A percentile compares a stretch with the other conserved stretches of the same genome.
Conservation (phyloP, 1,140 invertebrate genomes). For the Microplitis demolitor region DNA sequence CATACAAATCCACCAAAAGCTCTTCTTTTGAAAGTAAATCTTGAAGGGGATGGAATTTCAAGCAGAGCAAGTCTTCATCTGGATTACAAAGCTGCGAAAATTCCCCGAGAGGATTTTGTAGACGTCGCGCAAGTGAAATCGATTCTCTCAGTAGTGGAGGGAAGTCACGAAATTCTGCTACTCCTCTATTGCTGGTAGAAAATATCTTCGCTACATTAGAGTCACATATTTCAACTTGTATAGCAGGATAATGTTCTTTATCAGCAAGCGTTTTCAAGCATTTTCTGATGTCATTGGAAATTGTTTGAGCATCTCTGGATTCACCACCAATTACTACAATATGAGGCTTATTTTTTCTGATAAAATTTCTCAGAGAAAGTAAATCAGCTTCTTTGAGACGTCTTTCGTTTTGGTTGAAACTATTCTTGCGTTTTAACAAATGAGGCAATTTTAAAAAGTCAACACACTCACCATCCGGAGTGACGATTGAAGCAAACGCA, state of each 20-base stretch:
- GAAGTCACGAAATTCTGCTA: conserved; percentile 89
- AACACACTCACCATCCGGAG: conserved; percentile 88
- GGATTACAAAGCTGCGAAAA: no score
- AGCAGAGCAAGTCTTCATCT: no score
- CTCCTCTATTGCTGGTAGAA: conserved; percentile 86
- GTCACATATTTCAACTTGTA: conserved; percentile 90
- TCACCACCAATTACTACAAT: no score
- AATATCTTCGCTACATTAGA: conserved; percentile 92
- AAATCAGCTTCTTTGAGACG: conserved; percentile 81
- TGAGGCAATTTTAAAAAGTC: conserved; percentile 89
- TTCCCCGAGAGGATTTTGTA: no score
- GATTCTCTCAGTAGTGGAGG: no score
- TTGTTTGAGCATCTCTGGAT: conserved; percentile 83
- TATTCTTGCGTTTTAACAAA: conserved; percentile 81
- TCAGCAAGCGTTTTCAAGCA: conserved; percentile 77
- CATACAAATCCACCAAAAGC: conserved; percentile 79
- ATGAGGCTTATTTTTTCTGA: no score
- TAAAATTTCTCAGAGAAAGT: no score
- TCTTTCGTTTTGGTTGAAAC: conserved; percentile 75
- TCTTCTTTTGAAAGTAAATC: conserved; percentile 87
- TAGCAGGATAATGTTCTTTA: conserved; percentile 85
- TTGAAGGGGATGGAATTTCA: no score
- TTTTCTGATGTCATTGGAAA: conserved; percentile 83
- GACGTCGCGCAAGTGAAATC: no score
- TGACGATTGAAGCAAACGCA: conserved; percentile 86